Percentiles rank a stretch among this genome's conserved stretches.
Conservation (phyloP, 2,113 vertebrate species). For the Platycercus adscitus region DNA sequence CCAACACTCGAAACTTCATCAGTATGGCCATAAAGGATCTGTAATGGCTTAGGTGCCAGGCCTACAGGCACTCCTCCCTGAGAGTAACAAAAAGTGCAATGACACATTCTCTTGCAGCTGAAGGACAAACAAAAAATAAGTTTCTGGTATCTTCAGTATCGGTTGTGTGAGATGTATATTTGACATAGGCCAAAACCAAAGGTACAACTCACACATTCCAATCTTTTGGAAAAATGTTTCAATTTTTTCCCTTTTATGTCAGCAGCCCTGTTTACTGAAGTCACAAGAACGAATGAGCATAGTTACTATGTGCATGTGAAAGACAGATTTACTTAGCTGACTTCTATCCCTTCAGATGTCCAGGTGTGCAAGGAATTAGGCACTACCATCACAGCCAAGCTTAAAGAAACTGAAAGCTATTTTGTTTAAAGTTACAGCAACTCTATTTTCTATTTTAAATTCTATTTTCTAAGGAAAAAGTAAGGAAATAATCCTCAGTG, state of each 20-base stretch:
- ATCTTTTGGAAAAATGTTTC: neutral
- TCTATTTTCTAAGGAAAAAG: neutral
- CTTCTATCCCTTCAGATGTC: neutral
- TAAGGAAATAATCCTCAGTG: neutral
- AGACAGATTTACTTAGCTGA: neutral
- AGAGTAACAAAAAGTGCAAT: constrained; percentile 64
- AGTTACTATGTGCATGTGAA: neutral
- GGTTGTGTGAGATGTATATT: neutral
- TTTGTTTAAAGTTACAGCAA: neutral
- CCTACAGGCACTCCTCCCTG: constrained; percentile 89
- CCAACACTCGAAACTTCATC: constrained; percentile 89
- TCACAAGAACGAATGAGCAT: neutral
- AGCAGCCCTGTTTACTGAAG: neutral
- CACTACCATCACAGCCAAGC: neutral
- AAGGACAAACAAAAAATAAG: constrained; percentile 44
- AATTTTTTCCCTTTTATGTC: neutral
- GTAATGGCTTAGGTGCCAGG: constrained; percentile 88
- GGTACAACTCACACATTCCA: neutral
- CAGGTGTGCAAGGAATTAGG: neutral
- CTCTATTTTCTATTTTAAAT: neutral
- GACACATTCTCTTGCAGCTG: constrained; percentile 51
- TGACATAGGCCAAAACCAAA: neutral
- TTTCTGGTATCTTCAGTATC: constrained; percentile 10
- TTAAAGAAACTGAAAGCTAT: neutral
- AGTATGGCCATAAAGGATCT: constrained; percentile 94